Evolutionary conservation across 1,140 invertebrate genomes (phyloP), one percentile per base, ranked within the genome.

Genomic region (Rhizoglyphus robini): DNA sequence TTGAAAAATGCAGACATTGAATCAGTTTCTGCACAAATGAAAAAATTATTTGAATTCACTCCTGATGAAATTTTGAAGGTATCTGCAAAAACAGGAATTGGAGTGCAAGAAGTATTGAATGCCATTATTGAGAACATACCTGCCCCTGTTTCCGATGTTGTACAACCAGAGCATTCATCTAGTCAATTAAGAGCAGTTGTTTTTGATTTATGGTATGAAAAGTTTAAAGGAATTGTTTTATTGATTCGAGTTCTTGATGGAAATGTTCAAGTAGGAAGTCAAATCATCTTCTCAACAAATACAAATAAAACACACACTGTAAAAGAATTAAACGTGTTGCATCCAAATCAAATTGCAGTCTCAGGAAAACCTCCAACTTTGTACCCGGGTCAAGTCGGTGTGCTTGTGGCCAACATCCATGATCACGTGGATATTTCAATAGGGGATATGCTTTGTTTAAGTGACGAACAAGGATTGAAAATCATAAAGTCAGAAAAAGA

Each of bases 151-250:
- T 3, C 65, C 25, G 3, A 32, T 13, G 74, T 71, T 63, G 73
- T 32, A 15, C 23, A 11, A 20, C 8, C 51, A 11, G 51, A 54
- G 23, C 15, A 8, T 11, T 76, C 64, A 74, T 79, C 66, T 71
- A 79, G 79, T 27, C 79, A 84, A 25, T 84, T 96, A 47, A 83
- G 83, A 74, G 88, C 86, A 0, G 76, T 96, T 23, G 77, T 96
- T 48, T 96, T 96, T 79, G 95, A 99, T 75, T 92, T 88, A 49
- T 95, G 90, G 87, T 96, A 85, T 77, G 88, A 95, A 73, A 83
- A 83, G 68, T 92, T 88, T 74, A 83, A 84, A 75, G 95, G 95
- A 5, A 84, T 86, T 0, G 78, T 96, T 67, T 83, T 84, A 67
- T 78, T 93, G 57, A 80, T 95, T 41, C 87, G 85, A 72, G 77